Percentiles rank a stretch among this genome's conserved stretches.
These are phyloP conservation scores for Hippopotamyrus pictus DNA, from an alignment of 2,797 vertebrate genomes.

Conservation along the genomic window DNA sequence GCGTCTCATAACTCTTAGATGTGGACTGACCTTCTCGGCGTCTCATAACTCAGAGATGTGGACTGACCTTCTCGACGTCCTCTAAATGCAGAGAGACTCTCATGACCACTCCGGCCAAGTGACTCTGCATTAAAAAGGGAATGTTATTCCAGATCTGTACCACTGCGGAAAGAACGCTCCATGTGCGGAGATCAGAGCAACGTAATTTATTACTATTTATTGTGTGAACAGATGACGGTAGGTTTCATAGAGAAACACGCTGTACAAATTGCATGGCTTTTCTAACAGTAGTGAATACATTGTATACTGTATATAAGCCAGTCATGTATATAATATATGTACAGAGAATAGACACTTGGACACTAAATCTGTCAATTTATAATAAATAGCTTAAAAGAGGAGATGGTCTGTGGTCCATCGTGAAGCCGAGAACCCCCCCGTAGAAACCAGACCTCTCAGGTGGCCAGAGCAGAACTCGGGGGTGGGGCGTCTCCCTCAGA, in stretches of 20 bases:
- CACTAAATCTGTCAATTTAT: conserved; percentile 26
- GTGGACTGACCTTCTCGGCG: too few relatives aligned
- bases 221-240: conserved; percentile 37
- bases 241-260: conserved; percentile 56
- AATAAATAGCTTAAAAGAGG: conserved; percentile 27
- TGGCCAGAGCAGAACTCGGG: neutral
- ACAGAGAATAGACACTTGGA: conserved; percentile 21
- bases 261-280: conserved; percentile 67
- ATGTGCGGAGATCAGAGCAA: conserved; percentile 26
- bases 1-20: neutral
- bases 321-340: conserved; percentile 42
- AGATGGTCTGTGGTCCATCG: conserved; percentile 9
- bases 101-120: conserved; percentile 18
- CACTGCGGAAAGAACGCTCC: conserved; percentile 18
- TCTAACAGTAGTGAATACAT: conserved; percentile 52
- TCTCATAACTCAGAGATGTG: conserved; percentile 31
- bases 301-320: conserved; percentile 51
- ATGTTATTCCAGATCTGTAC: conserved; percentile 25
- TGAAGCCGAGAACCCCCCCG: neutral
- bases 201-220: conserved; percentile 50
- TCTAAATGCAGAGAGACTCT: neutral
- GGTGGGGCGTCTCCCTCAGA: neutral
- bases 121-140: conserved; percentile 26
- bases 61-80: conserved; percentile 26
- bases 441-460: neutral